Conservation (phyloP, 2,888 invertebrate genomes). For the Acronicta psi region DNA sequence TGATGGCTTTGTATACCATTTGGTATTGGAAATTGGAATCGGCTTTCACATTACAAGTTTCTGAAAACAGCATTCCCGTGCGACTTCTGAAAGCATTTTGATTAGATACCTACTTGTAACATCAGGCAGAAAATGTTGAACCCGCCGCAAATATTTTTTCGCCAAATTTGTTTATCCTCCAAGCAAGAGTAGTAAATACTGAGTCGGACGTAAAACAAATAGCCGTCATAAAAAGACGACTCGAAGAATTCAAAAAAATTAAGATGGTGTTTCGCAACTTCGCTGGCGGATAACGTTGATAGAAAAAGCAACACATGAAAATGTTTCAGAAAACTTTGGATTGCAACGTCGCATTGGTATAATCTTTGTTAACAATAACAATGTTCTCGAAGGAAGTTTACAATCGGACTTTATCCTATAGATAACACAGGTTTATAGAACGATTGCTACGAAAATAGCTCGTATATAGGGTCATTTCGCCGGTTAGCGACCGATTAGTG, state of each 20-base stretch:
- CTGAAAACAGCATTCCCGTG: constrained; percentile 4
- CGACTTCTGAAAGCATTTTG: constrained; percentile 21
- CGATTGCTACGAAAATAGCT: constrained; percentile 33
- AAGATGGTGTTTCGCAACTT: constrained; percentile 36
- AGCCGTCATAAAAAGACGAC: constrained; percentile 34
- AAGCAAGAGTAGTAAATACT: constrained; percentile 35
- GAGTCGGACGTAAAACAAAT: constrained; percentile 34
- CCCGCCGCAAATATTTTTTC: constrained; percentile 15
- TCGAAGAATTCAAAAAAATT: constrained; percentile 37
- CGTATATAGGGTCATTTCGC: too few species aligned
- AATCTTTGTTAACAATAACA: constrained; percentile 24
- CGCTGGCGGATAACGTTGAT: constrained; percentile 20
- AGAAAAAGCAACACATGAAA: constrained; percentile 30
- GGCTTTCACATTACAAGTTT: constrained; percentile 6
- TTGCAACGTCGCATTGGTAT: constrained; percentile 14
- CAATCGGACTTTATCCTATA: constrained; percentile 21
- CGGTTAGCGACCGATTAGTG: too few species aligned
- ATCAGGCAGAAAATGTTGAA: constrained; percentile 8
- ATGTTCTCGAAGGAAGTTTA: constrained; percentile 8
- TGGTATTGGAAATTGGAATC: constrained; percentile 14
- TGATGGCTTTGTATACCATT: constrained; percentile 7
- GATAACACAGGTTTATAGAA: constrained; percentile 21
- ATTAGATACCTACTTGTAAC: constrained; percentile 4
- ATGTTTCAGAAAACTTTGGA: constrained; percentile 22
- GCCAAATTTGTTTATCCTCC: constrained; percentile 28